Percentiles rank a stretch among this genome's conserved stretches.
phyloP scores from a whole-genome alignment of 2,113 vertebrate species.

The Microcebus ravelobensis region DNA sequence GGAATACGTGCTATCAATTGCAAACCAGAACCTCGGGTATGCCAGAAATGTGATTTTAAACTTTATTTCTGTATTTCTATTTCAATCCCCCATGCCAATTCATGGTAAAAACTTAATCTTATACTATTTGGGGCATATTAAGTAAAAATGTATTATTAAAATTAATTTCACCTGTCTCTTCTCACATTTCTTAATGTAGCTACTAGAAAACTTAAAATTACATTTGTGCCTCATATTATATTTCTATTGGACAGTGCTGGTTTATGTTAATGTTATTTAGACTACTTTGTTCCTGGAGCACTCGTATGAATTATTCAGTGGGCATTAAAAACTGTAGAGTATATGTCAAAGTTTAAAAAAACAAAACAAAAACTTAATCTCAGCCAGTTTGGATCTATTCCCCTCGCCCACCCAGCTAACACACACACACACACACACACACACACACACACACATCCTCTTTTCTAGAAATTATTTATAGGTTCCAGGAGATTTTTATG shows the following conservation, averaged over 20 bases:
- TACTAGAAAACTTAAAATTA: background rate
- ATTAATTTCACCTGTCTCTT: constrained; percentile 14
- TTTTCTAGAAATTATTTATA: background rate
- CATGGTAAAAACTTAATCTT: background rate
- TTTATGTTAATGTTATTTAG: background rate
- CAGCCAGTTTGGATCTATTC: background rate
- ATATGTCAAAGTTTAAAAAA: background rate
- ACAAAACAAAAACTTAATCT: background rate
- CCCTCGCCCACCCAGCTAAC: background rate
- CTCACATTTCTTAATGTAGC: background rate
- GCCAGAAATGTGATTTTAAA: background rate
- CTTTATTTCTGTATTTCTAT: constrained; percentile 43
- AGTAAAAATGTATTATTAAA: constrained; percentile 25
- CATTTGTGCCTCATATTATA: background rate
- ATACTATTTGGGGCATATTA: background rate
- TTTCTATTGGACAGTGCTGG: background rate
- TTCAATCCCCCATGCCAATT: background rate
- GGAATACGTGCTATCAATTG: background rate
- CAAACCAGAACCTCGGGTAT: background rate
- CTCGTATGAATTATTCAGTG: background rate
- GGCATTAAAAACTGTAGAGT: background rate
- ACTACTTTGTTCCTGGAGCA: background rate
- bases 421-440: background rate
- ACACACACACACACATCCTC: background rate
- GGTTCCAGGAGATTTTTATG: background rate